Conservation (phyloP, 2,797 vertebrate genomes). For the Centropyge bicolor region DNA sequence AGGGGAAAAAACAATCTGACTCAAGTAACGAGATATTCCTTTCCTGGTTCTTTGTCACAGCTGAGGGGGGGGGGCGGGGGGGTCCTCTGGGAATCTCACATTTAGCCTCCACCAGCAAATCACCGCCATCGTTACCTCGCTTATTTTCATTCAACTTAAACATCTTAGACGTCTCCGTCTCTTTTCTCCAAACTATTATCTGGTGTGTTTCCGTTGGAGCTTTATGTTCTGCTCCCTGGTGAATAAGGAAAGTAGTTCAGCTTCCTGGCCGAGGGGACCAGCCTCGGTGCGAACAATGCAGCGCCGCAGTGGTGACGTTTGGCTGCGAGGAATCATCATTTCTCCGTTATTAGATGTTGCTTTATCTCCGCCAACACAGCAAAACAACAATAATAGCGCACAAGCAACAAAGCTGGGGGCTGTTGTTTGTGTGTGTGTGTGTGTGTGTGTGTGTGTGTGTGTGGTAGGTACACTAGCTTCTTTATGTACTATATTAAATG, state of each 20-base stretch:
- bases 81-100: neutral
- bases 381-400: constrained; percentile 32
- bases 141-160: constrained; percentile 39
- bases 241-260: constrained; percentile 13
- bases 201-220: neutral
- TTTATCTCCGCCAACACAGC: constrained; percentile 18
- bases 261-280: constrained; percentile 4
- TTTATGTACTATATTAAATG: constrained; percentile 26
- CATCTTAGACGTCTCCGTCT: neutral
- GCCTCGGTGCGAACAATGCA: constrained; percentile 14
- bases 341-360: constrained; percentile 34
- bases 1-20: neutral
- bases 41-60: neutral
- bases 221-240: constrained; percentile 23
- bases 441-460: neutral
- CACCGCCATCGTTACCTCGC: neutral
- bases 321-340: constrained; percentile 33
- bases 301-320: neutral
- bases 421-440: constrained; percentile 4
- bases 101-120: constrained; percentile 27
- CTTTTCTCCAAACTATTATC: neutral
- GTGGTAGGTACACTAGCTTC: neutral
- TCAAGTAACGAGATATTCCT: neutral
- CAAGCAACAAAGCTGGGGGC: constrained; percentile 12
- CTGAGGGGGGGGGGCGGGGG: neutral